phyloP scores from a whole-genome alignment of 2,113 vertebrate genomes.

The Pogonocichla stellata region DNA sequence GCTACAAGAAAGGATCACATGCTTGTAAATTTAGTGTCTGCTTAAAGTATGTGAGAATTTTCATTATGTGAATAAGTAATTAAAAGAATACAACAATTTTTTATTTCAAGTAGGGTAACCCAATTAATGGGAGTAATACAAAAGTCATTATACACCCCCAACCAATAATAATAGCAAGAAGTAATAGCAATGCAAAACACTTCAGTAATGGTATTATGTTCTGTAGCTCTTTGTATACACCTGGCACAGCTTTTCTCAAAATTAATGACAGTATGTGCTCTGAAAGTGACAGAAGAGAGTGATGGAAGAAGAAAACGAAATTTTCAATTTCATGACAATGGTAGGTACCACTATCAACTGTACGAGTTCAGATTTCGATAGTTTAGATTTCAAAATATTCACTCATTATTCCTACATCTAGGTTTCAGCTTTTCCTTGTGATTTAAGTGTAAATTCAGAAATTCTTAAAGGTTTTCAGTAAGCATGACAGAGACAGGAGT shows the following conservation, averaged over 20 bases:
- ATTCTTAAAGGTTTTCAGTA: background rate
- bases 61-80: background rate
- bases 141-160: background rate
- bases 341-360: background rate
- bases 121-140: background rate
- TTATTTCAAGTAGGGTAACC: background rate
- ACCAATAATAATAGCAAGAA: background rate
- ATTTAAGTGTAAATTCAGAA: background rate
- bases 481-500: background rate
- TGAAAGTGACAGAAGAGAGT: background rate
- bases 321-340: no score
- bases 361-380: background rate
- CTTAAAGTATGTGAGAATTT: background rate
- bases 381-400: background rate
- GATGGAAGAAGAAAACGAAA: slow-evolving; percentile 16
- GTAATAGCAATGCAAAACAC: background rate
- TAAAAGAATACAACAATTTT: background rate
- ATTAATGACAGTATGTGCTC: background rate
- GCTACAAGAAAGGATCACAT: background rate
- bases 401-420: background rate
- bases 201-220: background rate
- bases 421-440: background rate
- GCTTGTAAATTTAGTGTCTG: background rate
- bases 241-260: background rate
- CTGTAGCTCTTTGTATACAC: background rate